These are phyloP conservation scores for Gymnobelideus leadbeateri DNA, from an alignment of 2,113 vertebrate species.

Conservation along the genomic window DNA sequence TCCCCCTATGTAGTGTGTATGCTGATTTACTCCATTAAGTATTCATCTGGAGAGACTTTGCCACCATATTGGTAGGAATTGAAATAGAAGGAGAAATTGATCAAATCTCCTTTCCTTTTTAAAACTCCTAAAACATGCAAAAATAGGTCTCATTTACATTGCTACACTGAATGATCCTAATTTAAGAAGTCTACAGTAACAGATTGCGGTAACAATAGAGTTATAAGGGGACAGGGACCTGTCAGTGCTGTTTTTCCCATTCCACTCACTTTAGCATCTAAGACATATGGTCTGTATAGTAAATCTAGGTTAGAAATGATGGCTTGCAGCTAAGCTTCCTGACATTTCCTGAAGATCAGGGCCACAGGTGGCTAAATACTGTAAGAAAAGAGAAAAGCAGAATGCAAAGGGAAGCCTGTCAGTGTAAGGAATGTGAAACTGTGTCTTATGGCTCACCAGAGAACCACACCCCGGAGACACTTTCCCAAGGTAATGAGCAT, in stretches of 20 bases:
- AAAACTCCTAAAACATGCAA: neutral
- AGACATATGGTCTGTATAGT: neutral
- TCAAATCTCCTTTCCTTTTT: neutral
- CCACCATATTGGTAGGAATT: neutral
- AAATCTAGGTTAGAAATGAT: neutral
- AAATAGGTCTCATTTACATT: neutral
- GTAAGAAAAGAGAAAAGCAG: conserved; percentile 16
- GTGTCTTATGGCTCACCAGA: neutral
- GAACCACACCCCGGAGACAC: neutral
- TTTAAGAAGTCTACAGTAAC: neutral
- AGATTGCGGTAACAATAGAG: neutral
- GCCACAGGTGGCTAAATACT: neutral
- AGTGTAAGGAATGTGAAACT: neutral
- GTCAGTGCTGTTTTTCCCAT: neutral
- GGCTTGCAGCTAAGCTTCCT: neutral
- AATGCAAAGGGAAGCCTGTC: neutral
- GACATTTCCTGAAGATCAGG: neutral
- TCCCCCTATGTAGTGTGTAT: neutral
- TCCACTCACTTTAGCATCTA: neutral
- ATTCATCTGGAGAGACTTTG: neutral
- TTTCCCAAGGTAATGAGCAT: neutral
- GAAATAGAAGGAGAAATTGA: neutral
- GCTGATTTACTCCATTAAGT: neutral
- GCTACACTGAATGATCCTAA: neutral
- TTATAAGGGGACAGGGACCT: neutral